Evolutionary conservation across 1,140 invertebrate species (phyloP), one percentile per base, ranked within the genome.

Genomic region (Drosophila trapezifrons): DNA sequence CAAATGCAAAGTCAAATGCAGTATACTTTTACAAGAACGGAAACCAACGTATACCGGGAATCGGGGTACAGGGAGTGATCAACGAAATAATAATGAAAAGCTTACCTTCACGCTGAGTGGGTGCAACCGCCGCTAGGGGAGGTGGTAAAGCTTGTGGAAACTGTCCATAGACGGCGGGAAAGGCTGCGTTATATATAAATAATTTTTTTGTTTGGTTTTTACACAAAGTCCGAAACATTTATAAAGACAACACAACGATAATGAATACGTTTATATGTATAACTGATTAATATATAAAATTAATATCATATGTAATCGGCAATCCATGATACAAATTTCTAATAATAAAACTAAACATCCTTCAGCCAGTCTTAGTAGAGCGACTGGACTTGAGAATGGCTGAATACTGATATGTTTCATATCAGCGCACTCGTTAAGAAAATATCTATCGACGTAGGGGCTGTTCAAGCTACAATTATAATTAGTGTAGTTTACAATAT

Each of bases 51-150:
- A 46, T 49, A 66, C 55, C 12, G 42, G 37, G 62, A 17, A 45
- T 60, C 4, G 47, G 56, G 60, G 56, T 22, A 56, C 40, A 52
- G 54, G 67, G 15, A n/a, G 54, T 69, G 63, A 76, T 67, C 22
- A 74, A 82, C 59, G 29, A 89, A 81, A 80, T 75, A 54, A 86
- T 80, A 89, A 89, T 76, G 76, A 80, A 90, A 83, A 82, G 93
- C 95, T 97, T 97, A 98, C 97, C 97, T 97, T 98, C 97, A 95
- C 97, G 97, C 93, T 98, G 97, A 92, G 96, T 95, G 66, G 97
- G 96, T 85, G 97, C 96, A 92, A 98, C 96, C 85, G 97, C 96
- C 87, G 96, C 96, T 94, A 98, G 95, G 92, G 97, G 97, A 93
- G 97, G 97, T 91, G 97, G 96, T 91, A 98, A 96, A 91, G 97